Evolutionary conservation across 2,888 invertebrate genomes (phyloP).

Genomic region (Tolmerus cingulatus): DNA sequence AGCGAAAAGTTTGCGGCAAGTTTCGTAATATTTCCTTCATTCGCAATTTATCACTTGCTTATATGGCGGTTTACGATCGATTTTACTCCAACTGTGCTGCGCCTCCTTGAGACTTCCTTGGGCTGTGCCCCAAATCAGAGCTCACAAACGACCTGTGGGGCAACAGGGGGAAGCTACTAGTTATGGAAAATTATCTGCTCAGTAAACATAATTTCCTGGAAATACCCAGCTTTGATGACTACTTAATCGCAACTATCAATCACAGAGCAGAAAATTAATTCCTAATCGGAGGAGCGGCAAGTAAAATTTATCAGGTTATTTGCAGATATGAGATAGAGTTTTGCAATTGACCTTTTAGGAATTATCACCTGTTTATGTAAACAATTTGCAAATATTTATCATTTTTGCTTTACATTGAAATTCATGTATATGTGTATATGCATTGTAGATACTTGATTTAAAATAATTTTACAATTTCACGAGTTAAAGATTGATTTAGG

Average conservation of each 20-base stretch:
- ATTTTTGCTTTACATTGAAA: no score
- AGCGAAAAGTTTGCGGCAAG: neutral
- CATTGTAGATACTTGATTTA: no score
- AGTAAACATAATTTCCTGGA: neutral
- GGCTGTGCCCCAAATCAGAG: neutral
- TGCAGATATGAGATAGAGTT: neutral
- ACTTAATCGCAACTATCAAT: neutral
- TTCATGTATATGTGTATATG: no score
- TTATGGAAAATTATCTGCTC: neutral
- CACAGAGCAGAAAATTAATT: neutral
- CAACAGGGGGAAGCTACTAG: neutral
- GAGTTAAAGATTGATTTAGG: no score
- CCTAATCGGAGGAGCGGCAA: neutral
- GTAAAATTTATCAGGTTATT: neutral
- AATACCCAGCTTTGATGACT: neutral
- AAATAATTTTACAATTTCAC: no score
- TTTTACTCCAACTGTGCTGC: neutral
- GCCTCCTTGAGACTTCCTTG: neutral
- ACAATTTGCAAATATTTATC: no score
- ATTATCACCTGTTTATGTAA: no score
- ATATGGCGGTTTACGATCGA: neutral
- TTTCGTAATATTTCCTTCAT: neutral
- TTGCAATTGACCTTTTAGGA: neutral
- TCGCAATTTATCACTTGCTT: neutral
- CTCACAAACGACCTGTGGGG: neutral